Conservation (phyloP, 2,888 invertebrate genomes). For the Patella depressa region DNA sequence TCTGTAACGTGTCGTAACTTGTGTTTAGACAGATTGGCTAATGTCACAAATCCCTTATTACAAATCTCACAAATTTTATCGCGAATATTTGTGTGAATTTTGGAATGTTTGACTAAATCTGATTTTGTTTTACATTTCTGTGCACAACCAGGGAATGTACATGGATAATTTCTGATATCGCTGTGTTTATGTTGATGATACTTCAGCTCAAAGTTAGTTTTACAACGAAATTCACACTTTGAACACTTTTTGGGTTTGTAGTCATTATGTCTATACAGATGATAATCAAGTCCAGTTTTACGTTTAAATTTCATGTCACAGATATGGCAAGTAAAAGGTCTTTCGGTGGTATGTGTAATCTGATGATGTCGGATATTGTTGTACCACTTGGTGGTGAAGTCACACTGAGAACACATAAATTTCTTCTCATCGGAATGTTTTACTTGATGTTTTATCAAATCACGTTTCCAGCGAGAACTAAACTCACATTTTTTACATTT, state of each 20-base stretch:
- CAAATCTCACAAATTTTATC: constrained; percentile 44
- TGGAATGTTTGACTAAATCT: constrained; percentile 53
- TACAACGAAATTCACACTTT: constrained; percentile 52
- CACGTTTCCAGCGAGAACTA: constrained; percentile 39
- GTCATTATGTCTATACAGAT: constrained; percentile 50
- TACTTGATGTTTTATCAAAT: constrained; percentile 41
- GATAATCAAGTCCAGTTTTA: constrained; percentile 43
- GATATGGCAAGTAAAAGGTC: constrained; percentile 43
- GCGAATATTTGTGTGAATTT: constrained; percentile 43
- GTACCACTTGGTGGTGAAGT: constrained; percentile 51
- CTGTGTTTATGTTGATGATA: constrained; percentile 54
- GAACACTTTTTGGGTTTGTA: constrained; percentile 51
- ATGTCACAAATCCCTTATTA: constrained; percentile 44
- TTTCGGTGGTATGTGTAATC: constrained; percentile 40
- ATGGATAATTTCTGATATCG: constrained; percentile 44
- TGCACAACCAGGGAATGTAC: constrained; percentile 49
- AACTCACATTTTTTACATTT: constrained; percentile 48
- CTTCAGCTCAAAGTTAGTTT: constrained; percentile 53
- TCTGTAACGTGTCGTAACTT: constrained; percentile 36
- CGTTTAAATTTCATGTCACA: constrained; percentile 51
- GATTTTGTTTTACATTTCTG: constrained; percentile 52
- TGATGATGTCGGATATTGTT: constrained; percentile 45
- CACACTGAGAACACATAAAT: constrained; percentile 47
- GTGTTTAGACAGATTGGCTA: constrained; percentile 43
- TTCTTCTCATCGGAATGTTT: constrained; percentile 46